Conservation (phyloP, 1,140 invertebrate species). For the Drosophila tani region DNA sequence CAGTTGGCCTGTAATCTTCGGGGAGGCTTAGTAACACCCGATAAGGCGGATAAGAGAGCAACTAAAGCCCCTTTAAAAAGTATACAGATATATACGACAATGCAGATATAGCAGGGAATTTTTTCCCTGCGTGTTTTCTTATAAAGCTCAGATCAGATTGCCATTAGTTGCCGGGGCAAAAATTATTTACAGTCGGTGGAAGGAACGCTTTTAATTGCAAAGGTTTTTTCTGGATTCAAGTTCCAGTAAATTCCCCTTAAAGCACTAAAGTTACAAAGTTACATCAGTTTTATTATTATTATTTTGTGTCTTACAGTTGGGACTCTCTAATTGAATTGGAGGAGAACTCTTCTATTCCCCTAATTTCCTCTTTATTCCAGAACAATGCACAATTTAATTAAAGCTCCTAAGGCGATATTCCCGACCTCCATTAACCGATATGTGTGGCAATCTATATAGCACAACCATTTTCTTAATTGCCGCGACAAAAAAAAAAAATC, state of each 20-base stretch:
- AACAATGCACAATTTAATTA: slow-evolving; percentile 44
- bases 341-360: too few species aligned
- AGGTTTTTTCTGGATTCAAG: slow-evolving; percentile 14
- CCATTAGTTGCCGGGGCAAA: slow-evolving; percentile 21
- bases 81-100: background rate
- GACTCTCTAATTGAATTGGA: too few species aligned
- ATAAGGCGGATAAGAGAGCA: slow-evolving; percentile 26
- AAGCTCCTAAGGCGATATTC: slow-evolving; percentile 16
- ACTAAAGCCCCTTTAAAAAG: slow-evolving; percentile 3
- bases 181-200: background rate
- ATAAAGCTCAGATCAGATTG: slow-evolving; percentile 20
- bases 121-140: background rate
- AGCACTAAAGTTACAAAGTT: background rate
- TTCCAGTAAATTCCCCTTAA: background rate
- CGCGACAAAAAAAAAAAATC: slow-evolving; percentile 45
- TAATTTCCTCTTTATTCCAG: background rate
- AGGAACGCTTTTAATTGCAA: slow-evolving; percentile 3
- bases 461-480: slow-evolving; percentile 44
- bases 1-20: slow-evolving; percentile 30
- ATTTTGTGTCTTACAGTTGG: too few species aligned
- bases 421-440: slow-evolving; percentile 43
- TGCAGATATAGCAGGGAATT: background rate
- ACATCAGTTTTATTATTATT: background rate
- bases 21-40: slow-evolving; percentile 8
- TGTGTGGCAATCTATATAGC: slow-evolving; percentile 42